These are phyloP conservation scores for Drosophila navojoa DNA, from an alignment of 1,140 invertebrate species.

Conservation along the genomic window DNA sequence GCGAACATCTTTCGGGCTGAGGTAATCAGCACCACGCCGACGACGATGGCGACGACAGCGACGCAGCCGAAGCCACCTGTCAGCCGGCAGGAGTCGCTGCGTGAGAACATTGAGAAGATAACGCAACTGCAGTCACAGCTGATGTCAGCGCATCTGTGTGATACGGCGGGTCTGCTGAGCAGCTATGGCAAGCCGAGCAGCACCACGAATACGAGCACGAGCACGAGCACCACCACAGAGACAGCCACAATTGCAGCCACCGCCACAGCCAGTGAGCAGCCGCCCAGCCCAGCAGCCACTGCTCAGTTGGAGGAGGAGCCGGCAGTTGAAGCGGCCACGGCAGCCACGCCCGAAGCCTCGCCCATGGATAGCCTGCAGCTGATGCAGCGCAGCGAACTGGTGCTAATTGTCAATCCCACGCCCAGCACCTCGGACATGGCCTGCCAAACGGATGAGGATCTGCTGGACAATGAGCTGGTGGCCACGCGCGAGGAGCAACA, in stretches of 20 bases:
- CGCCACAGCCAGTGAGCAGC: slow-evolving; percentile 5
- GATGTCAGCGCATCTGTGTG: slow-evolving; percentile 79
- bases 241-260: not conserved
- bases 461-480: slow-evolving; percentile 59
- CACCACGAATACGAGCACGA: not conserved
- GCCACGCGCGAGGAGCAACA: slow-evolving; percentile 61
- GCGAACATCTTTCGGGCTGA: slow-evolving; percentile 76
- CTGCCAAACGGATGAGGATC: slow-evolving; percentile 86
- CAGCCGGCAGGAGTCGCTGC: slow-evolving; percentile 75
- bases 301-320: slow-evolving; percentile 16
- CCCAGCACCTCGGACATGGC: slow-evolving; percentile 86
- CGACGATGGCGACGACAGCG: slow-evolving; percentile 37
- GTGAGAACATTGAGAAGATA: slow-evolving; percentile 83
- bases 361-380: slow-evolving; percentile 83
- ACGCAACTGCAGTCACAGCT: slow-evolving; percentile 81
- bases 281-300: slow-evolving; percentile 25
- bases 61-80: slow-evolving; percentile 40
- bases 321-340: not conserved
- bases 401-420: slow-evolving; percentile 86
- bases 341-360: slow-evolving; percentile 1
- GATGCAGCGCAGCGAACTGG: slow-evolving; percentile 87
- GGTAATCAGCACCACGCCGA: slow-evolving; percentile 71
- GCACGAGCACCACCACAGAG: not conserved
- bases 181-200: slow-evolving; percentile 51
- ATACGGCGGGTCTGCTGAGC: slow-evolving; percentile 44